A percentile compares a stretch with the other conserved stretches of the same genome.
phyloP scores from a whole-genome alignment of 2,797 vertebrate genomes.

The Todus mexicanus region DNA sequence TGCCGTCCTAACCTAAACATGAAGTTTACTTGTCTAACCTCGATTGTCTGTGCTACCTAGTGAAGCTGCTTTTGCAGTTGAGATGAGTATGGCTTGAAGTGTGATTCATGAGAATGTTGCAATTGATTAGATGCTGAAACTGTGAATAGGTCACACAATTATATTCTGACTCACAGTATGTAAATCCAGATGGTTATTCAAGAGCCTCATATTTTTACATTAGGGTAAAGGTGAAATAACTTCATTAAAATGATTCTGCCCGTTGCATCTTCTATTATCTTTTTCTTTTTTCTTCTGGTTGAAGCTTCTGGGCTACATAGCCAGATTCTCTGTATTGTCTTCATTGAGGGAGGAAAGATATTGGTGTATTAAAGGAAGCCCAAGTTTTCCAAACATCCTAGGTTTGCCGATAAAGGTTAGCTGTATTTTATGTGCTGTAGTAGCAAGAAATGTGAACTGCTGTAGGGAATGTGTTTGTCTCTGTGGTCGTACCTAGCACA shows the following conservation, averaged over 20 bases:
- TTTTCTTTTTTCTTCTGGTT: background rate
- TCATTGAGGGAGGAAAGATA: background rate
- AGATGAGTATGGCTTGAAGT: background rate
- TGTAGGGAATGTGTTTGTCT: background rate
- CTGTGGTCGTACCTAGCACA: background rate
- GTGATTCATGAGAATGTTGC: background rate
- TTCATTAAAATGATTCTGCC: conserved; percentile 27
- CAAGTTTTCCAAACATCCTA: background rate
- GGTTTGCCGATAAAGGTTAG: background rate
- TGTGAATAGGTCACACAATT: background rate
- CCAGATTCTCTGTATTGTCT: background rate
- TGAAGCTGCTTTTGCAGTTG: background rate
- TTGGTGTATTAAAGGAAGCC: background rate
- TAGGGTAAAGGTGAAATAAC: conserved; percentile 25
- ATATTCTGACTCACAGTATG: background rate
- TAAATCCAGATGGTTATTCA: conserved; percentile 37
- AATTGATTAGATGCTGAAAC: background rate
- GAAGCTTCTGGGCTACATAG: background rate
- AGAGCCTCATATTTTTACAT: conserved; percentile 10
- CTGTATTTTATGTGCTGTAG: background rate
- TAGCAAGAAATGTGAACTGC: background rate
- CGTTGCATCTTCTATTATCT: background rate
- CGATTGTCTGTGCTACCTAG: background rate
- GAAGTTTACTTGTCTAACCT: background rate
- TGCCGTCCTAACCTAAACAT: background rate